Conservation (phyloP, 2,888 invertebrate genomes). For the Xylota segnis region DNA sequence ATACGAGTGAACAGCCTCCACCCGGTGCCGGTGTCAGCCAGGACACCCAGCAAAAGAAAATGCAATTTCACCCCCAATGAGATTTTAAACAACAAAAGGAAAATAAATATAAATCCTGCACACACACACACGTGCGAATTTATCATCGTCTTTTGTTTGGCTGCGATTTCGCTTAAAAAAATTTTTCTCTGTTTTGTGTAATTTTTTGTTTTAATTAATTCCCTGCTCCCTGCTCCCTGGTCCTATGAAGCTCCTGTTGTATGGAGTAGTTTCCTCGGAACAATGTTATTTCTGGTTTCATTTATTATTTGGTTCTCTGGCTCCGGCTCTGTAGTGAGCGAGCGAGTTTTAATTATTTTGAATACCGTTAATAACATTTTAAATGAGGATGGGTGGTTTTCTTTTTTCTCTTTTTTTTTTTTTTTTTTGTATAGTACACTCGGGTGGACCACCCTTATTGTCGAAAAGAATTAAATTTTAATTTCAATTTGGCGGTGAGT, state of each 20-base stretch:
- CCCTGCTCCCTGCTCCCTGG: conserved; percentile 26
- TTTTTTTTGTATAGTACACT: conserved; percentile 10
- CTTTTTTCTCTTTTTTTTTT: background rate
- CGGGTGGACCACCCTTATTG: conserved; percentile 5
- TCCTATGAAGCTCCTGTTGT: conserved; percentile 19
- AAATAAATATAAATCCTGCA: conserved; percentile 26
- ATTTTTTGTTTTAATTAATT: conserved; percentile 66
- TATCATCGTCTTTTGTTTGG: conserved; percentile 54
- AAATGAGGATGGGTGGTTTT: conserved; percentile 40
- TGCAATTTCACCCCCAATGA: conserved; percentile 69
- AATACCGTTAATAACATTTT: conserved; percentile 69
- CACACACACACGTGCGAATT: conserved; percentile 53
- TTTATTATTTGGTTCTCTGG: conserved; percentile 59
- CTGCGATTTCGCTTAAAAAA: conserved; percentile 27
- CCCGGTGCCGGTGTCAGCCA: conserved; percentile 29
- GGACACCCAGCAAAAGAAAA: conserved; percentile 46
- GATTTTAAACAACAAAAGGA: conserved; percentile 58
- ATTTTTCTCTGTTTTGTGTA: conserved; percentile 23
- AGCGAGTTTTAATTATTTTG: conserved; percentile 67
- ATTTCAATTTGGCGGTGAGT: conserved; percentile 58
- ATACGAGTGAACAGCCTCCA: conserved; percentile 34
- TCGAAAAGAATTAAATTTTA: conserved; percentile 53
- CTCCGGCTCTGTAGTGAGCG: conserved; percentile 24
- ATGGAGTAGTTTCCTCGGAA: conserved; percentile 13
- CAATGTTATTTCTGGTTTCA: conserved; percentile 27